A percentile compares a stretch with the other conserved stretches of the same genome.
Evolutionary conservation across 2,797 vertebrate genomes (phyloP).

Genomic region (Dendrocincla fuliginosa): DNA sequence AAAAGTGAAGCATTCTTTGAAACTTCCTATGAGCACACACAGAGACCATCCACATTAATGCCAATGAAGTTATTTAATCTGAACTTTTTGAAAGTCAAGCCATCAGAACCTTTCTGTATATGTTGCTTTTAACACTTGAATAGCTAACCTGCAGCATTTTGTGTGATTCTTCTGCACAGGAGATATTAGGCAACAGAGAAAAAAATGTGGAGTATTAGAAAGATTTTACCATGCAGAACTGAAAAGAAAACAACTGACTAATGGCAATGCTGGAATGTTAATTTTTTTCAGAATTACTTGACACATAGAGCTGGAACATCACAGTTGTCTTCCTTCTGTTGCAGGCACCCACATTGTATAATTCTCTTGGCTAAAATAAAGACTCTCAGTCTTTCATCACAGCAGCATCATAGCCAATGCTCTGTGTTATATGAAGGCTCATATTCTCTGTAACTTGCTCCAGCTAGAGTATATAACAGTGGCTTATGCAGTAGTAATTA

Average conservation of each 20-base stretch:
- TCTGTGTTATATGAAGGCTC: background rate
- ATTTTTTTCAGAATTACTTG: slow-evolving; percentile 14
- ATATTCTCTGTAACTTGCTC: background rate
- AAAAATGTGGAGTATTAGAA: background rate
- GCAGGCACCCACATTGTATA: background rate
- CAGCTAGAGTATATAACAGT: background rate
- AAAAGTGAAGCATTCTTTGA: background rate
- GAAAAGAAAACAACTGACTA: background rate
- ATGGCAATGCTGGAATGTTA: background rate
- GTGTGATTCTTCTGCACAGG: background rate
- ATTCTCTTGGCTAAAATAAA: slow-evolving; percentile 10
- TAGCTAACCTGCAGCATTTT: background rate
- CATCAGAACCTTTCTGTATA: background rate
- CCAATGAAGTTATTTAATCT: background rate
- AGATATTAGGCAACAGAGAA: background rate
- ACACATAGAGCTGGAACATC: slow-evolving; percentile 7
- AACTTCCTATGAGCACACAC: background rate
- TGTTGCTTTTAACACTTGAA: background rate
- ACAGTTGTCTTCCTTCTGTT: background rate
- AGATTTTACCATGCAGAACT: background rate
- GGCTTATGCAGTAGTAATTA: background rate
- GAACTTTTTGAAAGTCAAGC: background rate
- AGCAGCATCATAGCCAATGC: background rate
- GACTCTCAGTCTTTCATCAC: background rate
- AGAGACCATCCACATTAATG: background rate